A percentile compares a stretch with the other conserved stretches of the same genome.
Conservation (phyloP, 2,113 vertebrate genomes). For the Ictalurus furcatus region DNA sequence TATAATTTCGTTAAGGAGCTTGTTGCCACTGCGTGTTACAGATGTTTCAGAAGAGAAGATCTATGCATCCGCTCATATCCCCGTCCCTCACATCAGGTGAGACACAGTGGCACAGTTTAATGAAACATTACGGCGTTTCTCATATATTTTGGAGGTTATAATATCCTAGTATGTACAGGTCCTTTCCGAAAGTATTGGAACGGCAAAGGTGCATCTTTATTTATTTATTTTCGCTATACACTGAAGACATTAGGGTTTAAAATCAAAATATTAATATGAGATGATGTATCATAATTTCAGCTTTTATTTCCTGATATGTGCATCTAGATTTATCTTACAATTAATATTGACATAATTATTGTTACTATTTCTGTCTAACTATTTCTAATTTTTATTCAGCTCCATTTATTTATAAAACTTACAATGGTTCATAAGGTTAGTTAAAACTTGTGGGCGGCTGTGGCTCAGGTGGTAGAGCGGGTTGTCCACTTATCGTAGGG, state of each 20-base stretch:
- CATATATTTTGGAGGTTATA: background rate
- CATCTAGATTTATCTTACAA: background rate
- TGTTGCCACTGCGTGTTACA: conserved; percentile 60
- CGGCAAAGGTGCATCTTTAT: too few relatives aligned
- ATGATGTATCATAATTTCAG: background rate
- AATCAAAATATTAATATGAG: background rate
- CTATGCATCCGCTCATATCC: conserved; percentile 72
- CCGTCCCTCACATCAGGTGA: conserved; percentile 77
- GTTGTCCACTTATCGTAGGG: too few relatives aligned
- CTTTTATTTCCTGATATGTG: background rate
- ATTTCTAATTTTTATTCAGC: too few relatives aligned
- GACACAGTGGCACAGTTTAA: background rate
- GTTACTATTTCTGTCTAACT: too few relatives aligned
- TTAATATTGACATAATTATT: too few relatives aligned
- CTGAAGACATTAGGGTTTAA: background rate
- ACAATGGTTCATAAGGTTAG: too few relatives aligned
- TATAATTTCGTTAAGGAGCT: conserved; percentile 65
- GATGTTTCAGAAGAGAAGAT: conserved; percentile 57
- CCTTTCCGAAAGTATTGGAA: too few relatives aligned
- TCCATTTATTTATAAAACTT: too few relatives aligned
- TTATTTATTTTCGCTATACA: background rate
- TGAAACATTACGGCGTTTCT: background rate
- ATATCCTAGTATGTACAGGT: too few relatives aligned
- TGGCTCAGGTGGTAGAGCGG: too few relatives aligned
- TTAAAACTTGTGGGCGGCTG: too few relatives aligned